phyloP scores from a whole-genome alignment of 2,113 vertebrate genomes.

The Hemiscyllium ocellatum region DNA sequence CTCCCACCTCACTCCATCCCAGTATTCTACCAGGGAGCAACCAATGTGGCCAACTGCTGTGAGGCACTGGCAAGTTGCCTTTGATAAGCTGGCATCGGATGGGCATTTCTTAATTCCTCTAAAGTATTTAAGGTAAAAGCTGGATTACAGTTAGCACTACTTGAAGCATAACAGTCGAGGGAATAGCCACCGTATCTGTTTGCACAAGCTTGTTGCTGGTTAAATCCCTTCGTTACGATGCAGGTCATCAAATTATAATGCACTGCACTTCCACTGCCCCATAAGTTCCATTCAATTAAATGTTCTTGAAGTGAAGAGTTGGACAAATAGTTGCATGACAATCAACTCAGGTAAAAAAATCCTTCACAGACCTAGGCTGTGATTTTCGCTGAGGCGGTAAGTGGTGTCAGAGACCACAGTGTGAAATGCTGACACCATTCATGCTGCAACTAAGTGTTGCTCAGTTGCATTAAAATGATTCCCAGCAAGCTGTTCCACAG shows the following conservation, averaged over 20 bases:
- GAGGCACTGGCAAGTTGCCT: background rate
- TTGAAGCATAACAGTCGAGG: background rate
- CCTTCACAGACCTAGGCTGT: background rate
- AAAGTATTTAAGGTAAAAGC: background rate
- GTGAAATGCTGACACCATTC: background rate
- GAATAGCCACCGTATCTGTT: background rate
- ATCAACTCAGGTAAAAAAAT: background rate
- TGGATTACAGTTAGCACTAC: background rate
- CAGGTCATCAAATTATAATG: background rate
- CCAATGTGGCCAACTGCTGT: too few relatives aligned
- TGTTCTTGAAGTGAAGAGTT: background rate
- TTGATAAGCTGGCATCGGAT: background rate
- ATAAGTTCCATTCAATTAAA: background rate
- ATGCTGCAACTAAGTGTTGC: background rate
- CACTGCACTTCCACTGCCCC: background rate
- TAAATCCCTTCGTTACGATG: background rate
- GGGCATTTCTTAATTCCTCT: background rate
- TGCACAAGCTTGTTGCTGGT: background rate
- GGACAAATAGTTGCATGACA: background rate
- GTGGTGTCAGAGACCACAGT: background rate
- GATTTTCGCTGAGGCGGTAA: background rate
- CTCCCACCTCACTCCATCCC: background rate
- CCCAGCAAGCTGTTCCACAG: background rate
- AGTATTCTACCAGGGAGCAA: background rate
- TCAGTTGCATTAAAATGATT: background rate